A percentile compares a stretch with the other conserved stretches of the same genome.
Conservation (phyloP, 2,797 vertebrate species). For the Crax fasciolata region DNA sequence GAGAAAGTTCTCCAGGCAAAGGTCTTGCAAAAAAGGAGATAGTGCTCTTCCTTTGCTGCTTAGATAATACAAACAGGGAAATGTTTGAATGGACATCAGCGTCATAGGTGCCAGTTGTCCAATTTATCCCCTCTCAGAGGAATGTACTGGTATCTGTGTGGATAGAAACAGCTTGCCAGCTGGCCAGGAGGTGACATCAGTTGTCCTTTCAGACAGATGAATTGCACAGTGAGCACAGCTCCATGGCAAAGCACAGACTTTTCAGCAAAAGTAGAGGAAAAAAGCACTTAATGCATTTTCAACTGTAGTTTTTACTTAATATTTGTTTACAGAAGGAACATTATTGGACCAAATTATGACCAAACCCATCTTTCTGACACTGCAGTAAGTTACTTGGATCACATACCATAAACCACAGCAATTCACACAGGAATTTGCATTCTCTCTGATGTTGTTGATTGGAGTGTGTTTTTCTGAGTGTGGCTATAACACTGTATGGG, state of each 20-base stretch:
- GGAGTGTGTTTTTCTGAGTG: conserved; percentile 20
- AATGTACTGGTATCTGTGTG: conserved; percentile 3
- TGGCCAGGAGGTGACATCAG: conserved; percentile 69
- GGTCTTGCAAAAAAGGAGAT: neutral
- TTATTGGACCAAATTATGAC: neutral
- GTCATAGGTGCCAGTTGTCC: conserved; percentile 49
- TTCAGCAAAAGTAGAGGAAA: neutral
- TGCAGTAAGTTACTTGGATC: conserved; percentile 2
- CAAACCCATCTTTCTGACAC: neutral
- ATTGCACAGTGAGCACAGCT: conserved; percentile 19
- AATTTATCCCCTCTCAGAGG: conserved; percentile 55
- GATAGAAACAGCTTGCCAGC: conserved; percentile 63
- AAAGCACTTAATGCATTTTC: neutral
- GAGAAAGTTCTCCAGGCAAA: neutral
- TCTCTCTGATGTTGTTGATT: neutral
- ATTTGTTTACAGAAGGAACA: conserved; percentile 49
- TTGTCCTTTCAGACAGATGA: conserved; percentile 68
- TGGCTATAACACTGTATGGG: neutral
- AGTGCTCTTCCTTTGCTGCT: neutral
- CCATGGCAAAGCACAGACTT: conserved; percentile 45
- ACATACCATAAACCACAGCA: neutral
- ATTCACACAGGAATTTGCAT: neutral
- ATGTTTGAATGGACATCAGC: neutral
- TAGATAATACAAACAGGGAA: conserved; percentile 15
- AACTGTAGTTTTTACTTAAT: conserved; percentile 29